Evolutionary conservation across 2,797 vertebrate genomes (phyloP).

Genomic region (Tolypeutes matacus): DNA sequence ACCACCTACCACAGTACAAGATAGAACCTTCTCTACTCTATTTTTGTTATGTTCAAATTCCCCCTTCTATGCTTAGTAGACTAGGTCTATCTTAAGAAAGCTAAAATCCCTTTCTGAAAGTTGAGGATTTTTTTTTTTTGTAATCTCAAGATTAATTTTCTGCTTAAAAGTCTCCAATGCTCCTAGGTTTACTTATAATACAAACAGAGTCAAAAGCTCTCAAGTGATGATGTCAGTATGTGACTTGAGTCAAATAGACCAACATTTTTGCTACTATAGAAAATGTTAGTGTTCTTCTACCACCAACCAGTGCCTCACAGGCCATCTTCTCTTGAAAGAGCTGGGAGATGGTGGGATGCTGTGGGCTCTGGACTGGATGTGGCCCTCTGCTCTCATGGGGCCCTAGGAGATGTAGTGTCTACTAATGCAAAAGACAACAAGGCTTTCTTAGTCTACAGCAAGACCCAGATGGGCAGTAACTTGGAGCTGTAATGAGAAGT

Average conservation of each 20-base stretch:
- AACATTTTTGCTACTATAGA: not conserved
- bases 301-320: not conserved
- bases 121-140: not conserved
- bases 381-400: not conserved
- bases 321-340: not conserved
- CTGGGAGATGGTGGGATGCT: not conserved
- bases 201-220: slow-evolving; percentile 31
- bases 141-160: slow-evolving; percentile 59
- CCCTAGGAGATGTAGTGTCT: not conserved
- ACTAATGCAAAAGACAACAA: not conserved
- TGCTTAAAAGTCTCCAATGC: slow-evolving; percentile 9
- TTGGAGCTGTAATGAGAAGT: not conserved
- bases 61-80: not conserved
- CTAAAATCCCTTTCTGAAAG: slow-evolving; percentile 47
- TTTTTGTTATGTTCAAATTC: not conserved
- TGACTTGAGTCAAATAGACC: not conserved
- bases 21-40: not conserved
- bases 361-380: not conserved
- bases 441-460: not conserved
- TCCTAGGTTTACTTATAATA: not conserved
- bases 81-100: not conserved
- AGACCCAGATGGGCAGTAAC: not conserved
- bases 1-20: not conserved
- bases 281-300: not conserved
- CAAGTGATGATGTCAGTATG: not conserved